These are phyloP conservation scores for Bufo gargarizans DNA, from an alignment of 2,113 vertebrate species.

Conservation along the genomic window DNA sequence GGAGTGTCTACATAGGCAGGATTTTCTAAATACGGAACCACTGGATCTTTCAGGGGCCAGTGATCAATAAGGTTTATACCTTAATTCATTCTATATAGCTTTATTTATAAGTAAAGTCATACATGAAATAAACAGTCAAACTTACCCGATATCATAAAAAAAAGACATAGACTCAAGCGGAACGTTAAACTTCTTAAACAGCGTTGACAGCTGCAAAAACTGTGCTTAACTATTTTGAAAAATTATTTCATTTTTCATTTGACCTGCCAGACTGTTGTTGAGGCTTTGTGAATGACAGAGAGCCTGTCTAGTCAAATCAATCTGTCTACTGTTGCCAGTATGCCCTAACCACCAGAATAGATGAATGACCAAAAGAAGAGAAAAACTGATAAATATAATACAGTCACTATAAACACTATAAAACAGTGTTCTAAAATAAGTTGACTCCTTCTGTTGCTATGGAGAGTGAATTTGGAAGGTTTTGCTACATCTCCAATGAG, in stretches of 20 bases:
- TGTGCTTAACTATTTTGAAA: constrained; percentile 24
- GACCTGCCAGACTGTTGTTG: constrained; percentile 1
- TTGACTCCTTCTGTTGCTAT: not conserved
- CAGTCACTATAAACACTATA: constrained; percentile 9
- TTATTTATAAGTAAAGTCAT: not conserved
- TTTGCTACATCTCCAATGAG: not conserved
- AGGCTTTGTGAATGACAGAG: constrained; percentile 5
- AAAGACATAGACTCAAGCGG: constrained; percentile 1
- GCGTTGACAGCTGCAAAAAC: constrained; percentile 7
- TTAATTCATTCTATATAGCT: not conserved
- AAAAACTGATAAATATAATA: constrained; percentile 28
- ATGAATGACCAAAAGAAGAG: constrained; percentile 34
- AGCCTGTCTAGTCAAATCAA: constrained; percentile 29
- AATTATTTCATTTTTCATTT: constrained; percentile 13
- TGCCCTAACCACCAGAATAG: constrained; percentile 34
- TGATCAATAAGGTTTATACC: not conserved
- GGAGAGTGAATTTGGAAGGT: not conserved
- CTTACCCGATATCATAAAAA: not conserved
- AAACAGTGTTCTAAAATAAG: not conserved
- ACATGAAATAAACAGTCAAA: not conserved
- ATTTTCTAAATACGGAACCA: not conserved
- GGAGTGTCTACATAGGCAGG: not conserved
- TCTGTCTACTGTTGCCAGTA: constrained; percentile 24
- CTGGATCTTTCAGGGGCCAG: not conserved
- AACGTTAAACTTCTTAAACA: constrained; percentile 11